A percentile compares a stretch with the other conserved stretches of the same genome.
Conservation (phyloP, 2,113 vertebrate genomes). For the Bagarius yarrelli region DNA sequence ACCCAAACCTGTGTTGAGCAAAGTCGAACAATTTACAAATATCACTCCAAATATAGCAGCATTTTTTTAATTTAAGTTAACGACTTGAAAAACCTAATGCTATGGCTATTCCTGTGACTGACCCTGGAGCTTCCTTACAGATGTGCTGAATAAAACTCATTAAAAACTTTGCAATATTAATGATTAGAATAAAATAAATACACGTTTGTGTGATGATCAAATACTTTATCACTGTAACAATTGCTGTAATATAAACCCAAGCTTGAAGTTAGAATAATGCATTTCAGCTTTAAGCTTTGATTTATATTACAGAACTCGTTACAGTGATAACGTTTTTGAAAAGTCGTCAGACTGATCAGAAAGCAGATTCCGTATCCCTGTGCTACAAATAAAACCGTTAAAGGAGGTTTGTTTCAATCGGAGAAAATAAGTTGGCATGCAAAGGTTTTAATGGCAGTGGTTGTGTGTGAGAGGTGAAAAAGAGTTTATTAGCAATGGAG, state of each 20-base stretch:
- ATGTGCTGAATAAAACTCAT: neutral
- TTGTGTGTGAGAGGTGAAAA: constrained; percentile 51
- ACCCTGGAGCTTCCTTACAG: neutral
- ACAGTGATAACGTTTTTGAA: too few species aligned
- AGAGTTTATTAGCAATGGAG: constrained; percentile 67
- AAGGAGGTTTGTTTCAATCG: neutral
- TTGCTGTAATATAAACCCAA: neutral
- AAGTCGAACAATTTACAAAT: too few species aligned
- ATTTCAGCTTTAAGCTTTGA: too few species aligned
- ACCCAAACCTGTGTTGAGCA: too few species aligned
- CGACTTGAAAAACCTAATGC: neutral
- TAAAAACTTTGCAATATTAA: neutral
- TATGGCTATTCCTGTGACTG: neutral
- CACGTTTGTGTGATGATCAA: neutral
- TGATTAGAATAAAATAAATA: neutral
- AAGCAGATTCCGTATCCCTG: too few species aligned
- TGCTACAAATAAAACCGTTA: neutral
- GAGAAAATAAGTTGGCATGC: neutral
- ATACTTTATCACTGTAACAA: neutral
- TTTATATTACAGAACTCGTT: too few species aligned
- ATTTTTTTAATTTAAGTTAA: too few species aligned
- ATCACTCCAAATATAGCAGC: too few species aligned
- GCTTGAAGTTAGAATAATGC: neutral
- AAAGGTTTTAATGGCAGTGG: neutral
- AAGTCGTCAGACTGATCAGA: too few species aligned